Conservation (phyloP, 2,113 vertebrate genomes). For the Hirundichthys speculiger region DNA sequence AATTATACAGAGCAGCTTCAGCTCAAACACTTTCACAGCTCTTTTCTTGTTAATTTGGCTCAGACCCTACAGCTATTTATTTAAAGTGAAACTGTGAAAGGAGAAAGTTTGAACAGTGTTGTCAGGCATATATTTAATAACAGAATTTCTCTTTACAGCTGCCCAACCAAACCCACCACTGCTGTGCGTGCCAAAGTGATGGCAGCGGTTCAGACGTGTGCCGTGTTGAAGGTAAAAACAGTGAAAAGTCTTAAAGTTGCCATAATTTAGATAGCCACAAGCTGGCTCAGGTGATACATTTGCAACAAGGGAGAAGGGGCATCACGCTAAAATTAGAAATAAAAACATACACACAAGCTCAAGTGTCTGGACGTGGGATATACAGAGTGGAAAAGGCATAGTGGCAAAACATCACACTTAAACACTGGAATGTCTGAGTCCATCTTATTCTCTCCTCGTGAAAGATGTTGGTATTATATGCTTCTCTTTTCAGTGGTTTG, state of each 20-base stretch:
- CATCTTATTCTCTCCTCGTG: slow-evolving; percentile 16
- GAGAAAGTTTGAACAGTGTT: too few species aligned
- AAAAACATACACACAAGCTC: slow-evolving; percentile 1
- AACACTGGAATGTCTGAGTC: slow-evolving; percentile 46
- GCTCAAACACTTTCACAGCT: too few species aligned
- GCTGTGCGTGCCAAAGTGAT: too few species aligned
- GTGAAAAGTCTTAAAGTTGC: neutral
- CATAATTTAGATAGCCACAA: slow-evolving; percentile 18
- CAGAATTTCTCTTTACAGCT: too few species aligned
- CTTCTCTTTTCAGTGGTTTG: slow-evolving; percentile 49
- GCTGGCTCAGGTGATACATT: slow-evolving; percentile 14
- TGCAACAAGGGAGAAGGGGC: slow-evolving; percentile 6
- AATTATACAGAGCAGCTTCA: too few species aligned
- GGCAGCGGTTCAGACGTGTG: too few species aligned
- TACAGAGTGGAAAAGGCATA: neutral
- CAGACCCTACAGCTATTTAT: too few species aligned
- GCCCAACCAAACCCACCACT: too few species aligned
- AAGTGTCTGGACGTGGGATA: slow-evolving; percentile 21
- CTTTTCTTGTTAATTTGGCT: too few species aligned
- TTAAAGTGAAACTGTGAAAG: too few species aligned
- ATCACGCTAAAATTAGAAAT: slow-evolving; percentile 42
- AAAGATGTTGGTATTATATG: slow-evolving; percentile 51
- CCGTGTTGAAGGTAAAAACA: too few species aligned
- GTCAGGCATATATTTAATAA: too few species aligned
- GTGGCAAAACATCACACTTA: slow-evolving; percentile 23